Evolutionary conservation across 2,797 vertebrate genomes (phyloP), one percentile per base, ranked within the genome.

Genomic region (Clangula hyemalis): DNA sequence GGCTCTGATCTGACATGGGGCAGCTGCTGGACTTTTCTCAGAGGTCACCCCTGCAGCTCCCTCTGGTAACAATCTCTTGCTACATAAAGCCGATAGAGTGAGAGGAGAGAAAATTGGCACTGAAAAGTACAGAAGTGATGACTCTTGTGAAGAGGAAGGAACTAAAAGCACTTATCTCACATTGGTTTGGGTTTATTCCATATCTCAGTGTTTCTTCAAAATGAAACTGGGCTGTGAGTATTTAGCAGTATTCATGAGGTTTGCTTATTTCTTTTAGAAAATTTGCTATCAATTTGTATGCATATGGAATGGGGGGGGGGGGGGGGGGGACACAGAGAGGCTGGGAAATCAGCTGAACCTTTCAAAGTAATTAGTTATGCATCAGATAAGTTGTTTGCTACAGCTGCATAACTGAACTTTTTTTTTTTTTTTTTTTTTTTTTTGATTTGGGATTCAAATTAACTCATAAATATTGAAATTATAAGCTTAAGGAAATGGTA

Each of bases 391-490:
- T 91, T 97, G 94, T 96, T 97, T 97, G 90, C 93, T 95, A 80
- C 91, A 96, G 89, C 89, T 95, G 94, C 87, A 78, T 34, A 83
- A 94, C 89, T 28, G 8, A 88, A 45, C 38, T 38, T 38, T 94
- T 30, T 61, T 57, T 93, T 87, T 91, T 95, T 92, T n/a, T n/a
- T n/a, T n/a, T n/a, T 95, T 61, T 91, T 57, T 93, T 87, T 91
- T 96, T 92, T 95, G 7, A 95, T 97, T 97, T 94, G 91, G 73
- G 81, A 97, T 97, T 97, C 87, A 98, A 98, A 97, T 97, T 76
- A 88, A 84, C 85, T 97, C 79, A 97, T 97, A 96, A 97, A 97
- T 97, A 97, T 97, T 97, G 96, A 97, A 96, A 96, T 89, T 38
- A 84, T 89, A 92, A 76, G 82, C 92, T 97, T 91, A 97, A 96